phyloP scores from a whole-genome alignment of 35 echinoderm and acorn worm genomes.

The Apostichopus parvimensis region DNA sequence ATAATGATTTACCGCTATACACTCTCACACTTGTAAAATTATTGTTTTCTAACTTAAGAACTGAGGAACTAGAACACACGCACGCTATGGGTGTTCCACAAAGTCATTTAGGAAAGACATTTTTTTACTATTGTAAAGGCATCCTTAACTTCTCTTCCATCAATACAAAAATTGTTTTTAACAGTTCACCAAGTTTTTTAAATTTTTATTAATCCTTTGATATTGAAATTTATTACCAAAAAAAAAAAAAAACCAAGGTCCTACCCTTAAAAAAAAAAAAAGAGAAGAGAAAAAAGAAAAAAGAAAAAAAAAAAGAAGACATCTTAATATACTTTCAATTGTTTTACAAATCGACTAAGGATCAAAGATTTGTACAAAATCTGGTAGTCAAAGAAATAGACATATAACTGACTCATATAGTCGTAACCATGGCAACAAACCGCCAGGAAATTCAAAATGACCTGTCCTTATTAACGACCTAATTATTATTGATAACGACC shows the following conservation, averaged over 20 bases:
- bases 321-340: background rate
- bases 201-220: conserved; percentile 6
- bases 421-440: background rate
- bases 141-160: background rate
- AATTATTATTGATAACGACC: background rate
- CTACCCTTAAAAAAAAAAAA: background rate
- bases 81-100: conserved; percentile 1
- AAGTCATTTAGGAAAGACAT: conserved; percentile 34
- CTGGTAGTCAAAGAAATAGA: background rate
- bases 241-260: background rate
- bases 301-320: too few species aligned
- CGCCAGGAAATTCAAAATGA: too few species aligned
- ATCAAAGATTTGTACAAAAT: conserved; percentile 6
- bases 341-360: background rate
- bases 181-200: conserved; percentile 2
- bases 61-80: background rate
- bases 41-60: background rate
- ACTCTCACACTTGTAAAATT: too few species aligned
- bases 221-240: conserved; percentile 4
- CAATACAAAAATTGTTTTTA: background rate
- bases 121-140: conserved; percentile 23
- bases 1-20: too few species aligned
- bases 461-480: background rate
- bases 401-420: background rate
- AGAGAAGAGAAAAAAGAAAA: too few species aligned